Evolutionary conservation across 2,113 vertebrate genomes (phyloP), one percentile per base, ranked within the genome.

Genomic region (Oreochromis tanganicae): DNA sequence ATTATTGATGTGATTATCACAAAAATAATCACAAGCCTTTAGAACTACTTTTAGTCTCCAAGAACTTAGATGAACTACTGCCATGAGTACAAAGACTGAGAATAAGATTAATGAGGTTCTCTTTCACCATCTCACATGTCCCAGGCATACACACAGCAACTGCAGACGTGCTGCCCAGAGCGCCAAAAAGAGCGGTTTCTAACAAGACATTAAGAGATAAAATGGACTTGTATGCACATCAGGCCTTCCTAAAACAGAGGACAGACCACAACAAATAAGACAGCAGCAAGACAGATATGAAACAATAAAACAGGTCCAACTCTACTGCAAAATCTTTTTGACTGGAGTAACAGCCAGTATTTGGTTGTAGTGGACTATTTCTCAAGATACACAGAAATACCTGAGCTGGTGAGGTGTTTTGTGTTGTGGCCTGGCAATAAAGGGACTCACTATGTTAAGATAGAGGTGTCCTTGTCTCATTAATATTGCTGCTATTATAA

Each of bases 101-200:
- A 55, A 55, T 55, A 0, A 56, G 21, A 24, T 56, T 56, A 24
- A 56, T 56, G 54, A 54, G 48, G 48, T 19, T 19, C 48, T 52
- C 48, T 52, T 52, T 52, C 48, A 52, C 48, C 48, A 52, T 52
- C 48, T 52, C 48, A 52, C 50, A 16, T 7, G 29, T 29, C 29
- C 29, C 29, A 29, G 17, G 19, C 50, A 52, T 9, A 52, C 50
- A 52, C 50, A 52, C 50, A 52, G 50, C 50, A 52, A 52, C 50
- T 52, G 50, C 0, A 1, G 50, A 52, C 8, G 3, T 19, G 17
- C 50, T 19, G 50, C 50, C 0, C 50, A 52, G 50, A 19, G 4
- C 17, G 17, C 50, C 50, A 52, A 1, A 52, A 52, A 52, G 50
- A 19, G 50, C 17, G 48, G 48, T 52, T 52, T 19, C 17, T 52